phyloP scores from a whole-genome alignment of 2,888 invertebrate genomes.

The Cryptus viduatorius region DNA sequence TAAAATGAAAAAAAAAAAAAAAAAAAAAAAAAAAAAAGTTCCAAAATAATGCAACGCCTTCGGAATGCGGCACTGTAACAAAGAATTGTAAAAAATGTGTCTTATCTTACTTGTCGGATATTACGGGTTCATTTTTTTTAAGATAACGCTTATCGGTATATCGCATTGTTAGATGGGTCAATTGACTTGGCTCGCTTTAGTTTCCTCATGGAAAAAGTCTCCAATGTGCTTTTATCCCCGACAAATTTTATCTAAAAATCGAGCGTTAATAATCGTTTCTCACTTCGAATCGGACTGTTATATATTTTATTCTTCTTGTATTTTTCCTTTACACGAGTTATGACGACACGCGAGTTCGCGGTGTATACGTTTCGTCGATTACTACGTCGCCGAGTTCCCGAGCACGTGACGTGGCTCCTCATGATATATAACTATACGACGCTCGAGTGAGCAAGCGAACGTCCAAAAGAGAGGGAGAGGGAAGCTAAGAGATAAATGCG shows the following conservation, averaged over 20 bases:
- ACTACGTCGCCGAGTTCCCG: slow-evolving; percentile 37
- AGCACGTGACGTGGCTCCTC: slow-evolving; percentile 56
- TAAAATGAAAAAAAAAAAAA: too few relatives aligned
- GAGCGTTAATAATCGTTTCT: slow-evolving; percentile 16
- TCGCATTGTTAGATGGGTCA: slow-evolving; percentile 52
- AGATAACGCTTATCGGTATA: slow-evolving; percentile 59
- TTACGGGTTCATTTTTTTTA: slow-evolving; percentile 32
- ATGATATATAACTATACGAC: slow-evolving; percentile 19
- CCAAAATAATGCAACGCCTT: neutral
- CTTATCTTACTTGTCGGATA: slow-evolving; percentile 48
- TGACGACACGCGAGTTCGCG: slow-evolving; percentile 63
- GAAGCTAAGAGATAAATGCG: slow-evolving; percentile 16
- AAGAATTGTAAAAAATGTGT: neutral
- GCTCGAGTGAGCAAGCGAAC: slow-evolving; percentile 19
- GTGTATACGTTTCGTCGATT: slow-evolving; percentile 58
- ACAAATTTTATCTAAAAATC: neutral
- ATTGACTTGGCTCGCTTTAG: slow-evolving; percentile 57
- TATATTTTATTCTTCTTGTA: slow-evolving; percentile 39
- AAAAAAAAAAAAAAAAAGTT: too few relatives aligned
- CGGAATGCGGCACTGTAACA: neutral
- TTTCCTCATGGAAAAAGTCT: slow-evolving; percentile 19
- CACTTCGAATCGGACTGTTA: neutral
- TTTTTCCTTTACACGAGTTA: slow-evolving; percentile 54
- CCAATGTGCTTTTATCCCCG: neutral
- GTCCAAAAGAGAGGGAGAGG: slow-evolving; percentile 15